Conservation (phyloP, 2,113 vertebrate species). For the Halcyon malimbica region DNA sequence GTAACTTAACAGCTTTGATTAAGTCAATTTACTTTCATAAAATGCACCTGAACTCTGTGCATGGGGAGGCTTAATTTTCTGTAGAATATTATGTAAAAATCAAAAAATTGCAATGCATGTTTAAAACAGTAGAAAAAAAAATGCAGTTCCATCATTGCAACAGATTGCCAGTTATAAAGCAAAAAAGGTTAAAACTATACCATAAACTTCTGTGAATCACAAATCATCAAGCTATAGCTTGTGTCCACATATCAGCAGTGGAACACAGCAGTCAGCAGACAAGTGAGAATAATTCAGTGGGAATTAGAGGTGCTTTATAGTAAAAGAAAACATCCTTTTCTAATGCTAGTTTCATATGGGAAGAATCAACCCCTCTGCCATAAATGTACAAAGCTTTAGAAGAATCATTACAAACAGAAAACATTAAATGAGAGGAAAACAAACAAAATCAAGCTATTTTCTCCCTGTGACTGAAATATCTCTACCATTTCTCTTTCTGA, state of each 20-base stretch:
- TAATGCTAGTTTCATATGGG: not conserved
- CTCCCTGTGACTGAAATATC: not conserved
- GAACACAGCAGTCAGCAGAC: rapidly evolving
- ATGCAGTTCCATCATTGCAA: not conserved
- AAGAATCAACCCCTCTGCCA: not conserved
- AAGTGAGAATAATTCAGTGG: not conserved
- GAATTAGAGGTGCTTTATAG: not conserved
- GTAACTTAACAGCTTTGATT: not conserved
- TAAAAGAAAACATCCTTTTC: not conserved
- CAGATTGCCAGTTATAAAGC: not conserved
- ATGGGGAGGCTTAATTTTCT: not conserved
- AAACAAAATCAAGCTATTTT: not conserved
- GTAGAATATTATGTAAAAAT: not conserved
- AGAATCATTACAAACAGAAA: not conserved
- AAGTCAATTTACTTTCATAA: not conserved
- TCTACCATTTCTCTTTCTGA: not conserved
- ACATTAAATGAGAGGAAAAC: not conserved
- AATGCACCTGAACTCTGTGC: not conserved
- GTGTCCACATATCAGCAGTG: not conserved
- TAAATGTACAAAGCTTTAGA: not conserved
- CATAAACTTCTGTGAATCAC: not conserved
- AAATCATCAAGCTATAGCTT: not conserved
- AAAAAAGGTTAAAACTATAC: not conserved
- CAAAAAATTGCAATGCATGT: not conserved
- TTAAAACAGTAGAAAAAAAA: not conserved